Conservation (phyloP, 1,140 invertebrate genomes). For the Pogonomyrmex californicus region DNA sequence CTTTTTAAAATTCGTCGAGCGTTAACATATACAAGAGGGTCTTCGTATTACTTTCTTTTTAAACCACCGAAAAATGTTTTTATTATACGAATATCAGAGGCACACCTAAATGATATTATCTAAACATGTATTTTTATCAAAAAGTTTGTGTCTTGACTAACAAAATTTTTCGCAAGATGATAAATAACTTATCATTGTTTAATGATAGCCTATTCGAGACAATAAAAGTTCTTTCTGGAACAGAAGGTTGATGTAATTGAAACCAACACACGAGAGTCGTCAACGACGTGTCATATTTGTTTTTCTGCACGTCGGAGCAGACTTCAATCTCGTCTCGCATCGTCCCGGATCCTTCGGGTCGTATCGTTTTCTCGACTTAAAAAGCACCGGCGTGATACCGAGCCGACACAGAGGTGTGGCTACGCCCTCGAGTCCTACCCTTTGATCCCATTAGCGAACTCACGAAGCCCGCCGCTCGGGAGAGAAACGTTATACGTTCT, state of each 20-base stretch:
- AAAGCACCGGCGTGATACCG: slow-evolving; percentile 9
- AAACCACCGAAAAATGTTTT: background rate
- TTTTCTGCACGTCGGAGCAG: background rate
- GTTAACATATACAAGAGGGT: background rate
- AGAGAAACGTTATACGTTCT: slow-evolving; percentile 44
- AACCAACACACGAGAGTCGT: background rate
- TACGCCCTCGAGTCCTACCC: slow-evolving; percentile 47
- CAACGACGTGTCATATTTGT: background rate
- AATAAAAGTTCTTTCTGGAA: background rate
- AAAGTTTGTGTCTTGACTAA: background rate
- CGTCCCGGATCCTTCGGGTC: background rate
- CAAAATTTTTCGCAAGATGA: background rate
- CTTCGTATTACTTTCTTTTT: background rate
- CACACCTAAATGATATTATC: background rate
- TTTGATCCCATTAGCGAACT: slow-evolving; percentile 68
- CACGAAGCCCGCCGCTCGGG: background rate
- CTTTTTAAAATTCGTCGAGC: slow-evolving; percentile 18
- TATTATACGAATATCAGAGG: background rate
- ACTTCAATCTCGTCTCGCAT: background rate
- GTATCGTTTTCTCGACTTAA: too few relatives aligned
- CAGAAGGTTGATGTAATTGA: slow-evolving; percentile 1
- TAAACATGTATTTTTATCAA: background rate
- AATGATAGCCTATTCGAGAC: background rate
- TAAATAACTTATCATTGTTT: slow-evolving; percentile 1
- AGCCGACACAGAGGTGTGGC: slow-evolving; percentile 10